phyloP scores from a whole-genome alignment of 2,797 vertebrate genomes.

The Dermochelys coriacea region DNA sequence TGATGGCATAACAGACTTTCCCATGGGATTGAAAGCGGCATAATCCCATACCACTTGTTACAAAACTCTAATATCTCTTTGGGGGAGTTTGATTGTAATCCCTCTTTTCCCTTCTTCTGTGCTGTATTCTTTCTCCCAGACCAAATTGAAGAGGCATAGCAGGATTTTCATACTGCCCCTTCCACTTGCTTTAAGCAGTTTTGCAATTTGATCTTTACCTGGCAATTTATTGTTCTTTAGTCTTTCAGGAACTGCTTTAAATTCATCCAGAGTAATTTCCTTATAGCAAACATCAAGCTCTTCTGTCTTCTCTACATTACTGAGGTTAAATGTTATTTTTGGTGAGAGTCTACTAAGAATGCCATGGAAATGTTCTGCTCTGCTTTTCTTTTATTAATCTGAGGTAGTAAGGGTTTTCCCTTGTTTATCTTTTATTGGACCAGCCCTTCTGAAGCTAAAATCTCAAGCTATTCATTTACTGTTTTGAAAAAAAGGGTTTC shows the following conservation, averaged over 20 bases:
- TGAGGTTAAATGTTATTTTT: neutral
- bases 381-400: neutral
- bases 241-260: neutral
- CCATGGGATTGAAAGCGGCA: neutral
- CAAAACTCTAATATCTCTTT: neutral
- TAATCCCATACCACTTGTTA: neutral
- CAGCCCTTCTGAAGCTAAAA: neutral
- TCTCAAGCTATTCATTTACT: neutral
- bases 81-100: neutral
- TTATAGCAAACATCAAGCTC: neutral
- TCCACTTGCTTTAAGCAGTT: neutral
- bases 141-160: neutral
- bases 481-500: neutral
- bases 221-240: neutral
- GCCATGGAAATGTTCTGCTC: neutral
- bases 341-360: neutral
- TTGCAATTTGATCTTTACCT: neutral
- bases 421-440: neutral
- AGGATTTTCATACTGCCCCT: neutral
- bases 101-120: neutral
- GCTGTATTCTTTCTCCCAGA: neutral
- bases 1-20: neutral
- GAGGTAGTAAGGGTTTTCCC: neutral
- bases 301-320: neutral
- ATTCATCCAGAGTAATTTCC: neutral